Conservation (phyloP, 2,113 vertebrate species). For the Dicrurus megarhynchus region DNA sequence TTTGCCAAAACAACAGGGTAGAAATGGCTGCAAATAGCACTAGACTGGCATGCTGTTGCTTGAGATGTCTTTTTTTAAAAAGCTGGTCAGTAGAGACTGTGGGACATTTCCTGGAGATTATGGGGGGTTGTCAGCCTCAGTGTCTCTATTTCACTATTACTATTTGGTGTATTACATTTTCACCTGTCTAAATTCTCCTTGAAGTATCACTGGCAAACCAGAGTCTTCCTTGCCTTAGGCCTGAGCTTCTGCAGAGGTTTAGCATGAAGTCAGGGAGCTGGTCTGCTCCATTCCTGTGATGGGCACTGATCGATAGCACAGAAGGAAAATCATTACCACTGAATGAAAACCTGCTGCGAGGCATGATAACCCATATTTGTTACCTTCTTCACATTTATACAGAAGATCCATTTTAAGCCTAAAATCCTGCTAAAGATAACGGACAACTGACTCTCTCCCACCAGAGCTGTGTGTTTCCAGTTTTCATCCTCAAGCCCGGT, state of each 20-base stretch:
- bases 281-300: background rate
- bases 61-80: background rate
- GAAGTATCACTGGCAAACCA: background rate
- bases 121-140: background rate
- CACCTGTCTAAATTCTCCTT: background rate
- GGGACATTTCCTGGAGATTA: background rate
- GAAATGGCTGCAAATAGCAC: background rate
- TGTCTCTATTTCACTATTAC: background rate
- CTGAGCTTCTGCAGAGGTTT: background rate
- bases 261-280: background rate
- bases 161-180: background rate
- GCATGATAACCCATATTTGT: background rate
- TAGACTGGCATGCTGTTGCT: background rate
- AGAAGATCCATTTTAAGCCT: background rate
- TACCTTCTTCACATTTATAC: background rate
- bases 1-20: background rate
- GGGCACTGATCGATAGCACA: background rate
- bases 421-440: background rate
- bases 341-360: background rate
- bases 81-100: background rate
- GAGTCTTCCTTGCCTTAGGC: background rate
- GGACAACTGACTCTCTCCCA: background rate
- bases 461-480: background rate
- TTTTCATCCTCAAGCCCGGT: background rate
- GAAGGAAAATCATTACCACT: conserved; percentile 5